These are phyloP conservation scores for Ceraclea dissimilis DNA, from an alignment of 2,888 invertebrate species.

Conservation along the genomic window DNA sequence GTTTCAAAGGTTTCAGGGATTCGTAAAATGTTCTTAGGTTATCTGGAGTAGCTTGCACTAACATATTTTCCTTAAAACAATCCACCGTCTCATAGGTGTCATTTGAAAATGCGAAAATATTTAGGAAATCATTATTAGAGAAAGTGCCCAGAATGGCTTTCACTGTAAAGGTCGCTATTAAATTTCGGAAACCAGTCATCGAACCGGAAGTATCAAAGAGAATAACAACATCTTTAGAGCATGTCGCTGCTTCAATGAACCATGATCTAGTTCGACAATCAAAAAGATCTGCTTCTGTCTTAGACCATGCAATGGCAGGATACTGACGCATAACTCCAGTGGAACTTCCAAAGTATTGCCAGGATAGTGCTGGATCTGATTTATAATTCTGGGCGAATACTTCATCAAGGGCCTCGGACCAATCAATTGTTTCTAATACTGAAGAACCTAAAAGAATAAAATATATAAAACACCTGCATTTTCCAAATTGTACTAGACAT, in stretches of 20 bases:
- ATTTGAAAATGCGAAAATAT: slow-evolving; percentile 78
- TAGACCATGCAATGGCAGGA: slow-evolving; percentile 69
- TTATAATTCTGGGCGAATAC: slow-evolving; percentile 80
- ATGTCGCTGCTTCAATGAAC: slow-evolving; percentile 97
- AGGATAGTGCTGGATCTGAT: slow-evolving; percentile 82
- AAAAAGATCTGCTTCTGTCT: slow-evolving; percentile 63
- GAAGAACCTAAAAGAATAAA: slow-evolving; percentile 38
- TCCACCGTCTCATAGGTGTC: slow-evolving; percentile 65
- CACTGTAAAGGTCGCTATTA: slow-evolving; percentile 79
- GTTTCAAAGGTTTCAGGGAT: slow-evolving; percentile 56
- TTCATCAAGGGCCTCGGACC: slow-evolving; percentile 82
- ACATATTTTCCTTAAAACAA: slow-evolving; percentile 74
- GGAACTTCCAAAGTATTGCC: slow-evolving; percentile 97
- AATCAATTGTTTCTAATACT: slow-evolving; percentile 71
- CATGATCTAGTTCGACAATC: slow-evolving; percentile 90
- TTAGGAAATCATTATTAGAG: slow-evolving; percentile 96
- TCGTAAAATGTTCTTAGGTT: slow-evolving; percentile 69
- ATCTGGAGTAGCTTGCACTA: slow-evolving; percentile 86
- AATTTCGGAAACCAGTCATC: slow-evolving; percentile 79
- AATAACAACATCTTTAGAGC: slow-evolving; percentile 95
- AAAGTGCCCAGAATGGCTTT: slow-evolving; percentile 86
- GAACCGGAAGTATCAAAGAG: slow-evolving; percentile 93
- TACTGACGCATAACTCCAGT: slow-evolving; percentile 89
- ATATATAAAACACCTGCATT: background rate
- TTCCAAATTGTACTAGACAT: background rate